A percentile compares a stretch with the other conserved stretches of the same genome.
phyloP scores from a whole-genome alignment of 1,140 invertebrate species.

The fruit fly (Drosophila melanogaster) region Release_6_plus_ISO1_MT NT_033777.3:14791501-14792000 shows the following conservation, averaged over 20 bases:
- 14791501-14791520: slow-evolving; percentile 53
- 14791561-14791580: slow-evolving; percentile 36
- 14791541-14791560: slow-evolving; percentile 59
- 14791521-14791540: slow-evolving; percentile 42
- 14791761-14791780: background rate
- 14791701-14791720: slow-evolving; percentile 1
- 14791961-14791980: slow-evolving; percentile 12
- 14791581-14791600: slow-evolving; percentile 33
- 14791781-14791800: background rate
- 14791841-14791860: background rate
- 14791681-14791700: background rate
- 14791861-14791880: background rate
- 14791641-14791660: slow-evolving; percentile 20
- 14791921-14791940: background rate
- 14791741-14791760: background rate
- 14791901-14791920: background rate
- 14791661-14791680: slow-evolving; percentile 10
- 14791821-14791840: slow-evolving; percentile 2
- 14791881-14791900: background rate
- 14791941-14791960: slow-evolving; percentile 5
- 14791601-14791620: slow-evolving; percentile 21
- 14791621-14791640: background rate
- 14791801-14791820: background rate
- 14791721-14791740: background rate
- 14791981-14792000: background rate